These are phyloP conservation scores for Valencia hispanica DNA, from an alignment of 2,797 vertebrate genomes.

Conservation along the genomic window DNA sequence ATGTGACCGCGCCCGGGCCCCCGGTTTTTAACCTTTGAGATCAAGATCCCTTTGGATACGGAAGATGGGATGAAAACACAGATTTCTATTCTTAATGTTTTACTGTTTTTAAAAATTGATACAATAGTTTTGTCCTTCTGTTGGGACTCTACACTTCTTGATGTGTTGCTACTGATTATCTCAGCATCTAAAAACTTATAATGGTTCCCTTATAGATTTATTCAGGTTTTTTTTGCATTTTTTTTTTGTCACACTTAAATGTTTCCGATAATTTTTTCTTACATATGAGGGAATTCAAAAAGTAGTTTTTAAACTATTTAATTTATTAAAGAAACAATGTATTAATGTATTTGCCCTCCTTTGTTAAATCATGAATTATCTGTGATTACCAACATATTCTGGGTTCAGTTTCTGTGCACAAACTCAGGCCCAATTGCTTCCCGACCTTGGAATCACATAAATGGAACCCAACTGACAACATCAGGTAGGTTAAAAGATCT, in stretches of 20 bases:
- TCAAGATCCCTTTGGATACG: constrained; percentile 1
- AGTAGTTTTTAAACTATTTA: too few species aligned
- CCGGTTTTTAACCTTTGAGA: constrained; percentile 17
- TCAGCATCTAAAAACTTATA: neutral
- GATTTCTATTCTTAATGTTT: neutral
- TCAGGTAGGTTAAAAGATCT: neutral
- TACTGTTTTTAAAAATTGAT: neutral
- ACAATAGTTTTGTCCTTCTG: neutral
- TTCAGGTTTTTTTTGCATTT: neutral
- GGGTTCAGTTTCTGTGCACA: too few species aligned
- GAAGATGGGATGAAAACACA: neutral
- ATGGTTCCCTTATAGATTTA: neutral
- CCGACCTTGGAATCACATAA: neutral
- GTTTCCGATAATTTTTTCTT: neutral
- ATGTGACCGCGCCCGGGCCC: constrained; percentile 64
- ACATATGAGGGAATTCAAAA: too few species aligned
- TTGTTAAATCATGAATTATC: neutral
- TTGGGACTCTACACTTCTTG: neutral
- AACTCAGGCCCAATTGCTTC: neutral
- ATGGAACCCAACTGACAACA: neutral
- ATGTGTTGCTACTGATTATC: neutral
- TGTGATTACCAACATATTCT: too few species aligned
- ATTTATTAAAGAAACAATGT: neutral
- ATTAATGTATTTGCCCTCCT: neutral
- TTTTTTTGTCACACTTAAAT: neutral